Conservation (phyloP, 2,888 invertebrate genomes). For the Amblyjoppa fuscipennis region DNA sequence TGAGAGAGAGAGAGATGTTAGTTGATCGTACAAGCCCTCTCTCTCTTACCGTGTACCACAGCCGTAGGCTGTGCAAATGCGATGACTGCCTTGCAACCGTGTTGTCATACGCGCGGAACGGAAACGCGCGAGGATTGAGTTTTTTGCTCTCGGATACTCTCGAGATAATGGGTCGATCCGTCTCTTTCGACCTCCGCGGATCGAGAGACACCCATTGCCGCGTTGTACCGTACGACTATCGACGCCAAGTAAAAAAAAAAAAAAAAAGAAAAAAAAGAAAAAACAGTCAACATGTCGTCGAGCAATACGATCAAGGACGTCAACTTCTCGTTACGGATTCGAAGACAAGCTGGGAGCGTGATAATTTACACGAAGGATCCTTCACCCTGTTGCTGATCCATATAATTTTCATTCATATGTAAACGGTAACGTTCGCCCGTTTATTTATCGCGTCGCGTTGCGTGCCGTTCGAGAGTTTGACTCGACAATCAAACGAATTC, state of each 20-base stretch:
- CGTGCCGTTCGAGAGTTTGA: conserved; percentile 18
- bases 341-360: conserved; percentile 9
- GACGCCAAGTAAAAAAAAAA: not conserved
- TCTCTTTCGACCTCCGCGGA: conserved; percentile 6
- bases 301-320: conserved; percentile 62
- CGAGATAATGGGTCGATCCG: conserved; percentile 35
- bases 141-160: conserved; percentile 39
- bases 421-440: conserved; percentile 23
- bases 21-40: too few species aligned
- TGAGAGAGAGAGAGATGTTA: too few species aligned
- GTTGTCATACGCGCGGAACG: conserved; percentile 39
- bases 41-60: conserved; percentile 7
- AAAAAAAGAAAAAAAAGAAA: not conserved
- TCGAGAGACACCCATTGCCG: not conserved
- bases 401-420: conserved; percentile 46
- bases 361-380: conserved; percentile 39
- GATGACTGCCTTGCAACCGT: conserved; percentile 41
- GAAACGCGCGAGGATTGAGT: conserved; percentile 30
- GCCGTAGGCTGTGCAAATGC: conserved; percentile 21
- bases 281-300: not conserved
- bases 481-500: conserved; percentile 29
- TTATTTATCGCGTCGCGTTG: not conserved
- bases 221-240: not conserved
- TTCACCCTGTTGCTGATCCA: conserved; percentile 55
- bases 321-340: conserved; percentile 57